phyloP scores from a whole-genome alignment of 1,140 invertebrate genomes.

The Drosophila kurseongensis region DNA sequence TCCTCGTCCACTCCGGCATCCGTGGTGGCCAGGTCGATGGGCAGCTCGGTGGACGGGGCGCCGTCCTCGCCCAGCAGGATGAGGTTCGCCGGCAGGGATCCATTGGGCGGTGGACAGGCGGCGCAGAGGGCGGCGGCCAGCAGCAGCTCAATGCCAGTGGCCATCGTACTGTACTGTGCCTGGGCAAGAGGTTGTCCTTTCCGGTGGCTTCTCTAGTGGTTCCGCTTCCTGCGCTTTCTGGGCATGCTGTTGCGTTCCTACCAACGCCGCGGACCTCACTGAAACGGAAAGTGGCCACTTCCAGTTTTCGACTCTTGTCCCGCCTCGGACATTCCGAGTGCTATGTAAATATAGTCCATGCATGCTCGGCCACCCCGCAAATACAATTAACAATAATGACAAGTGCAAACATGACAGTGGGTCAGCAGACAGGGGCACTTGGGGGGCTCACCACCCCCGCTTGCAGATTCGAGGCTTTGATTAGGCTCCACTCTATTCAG shows the following conservation, averaged over 20 bases:
- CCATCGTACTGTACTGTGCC: constrained; percentile 48
- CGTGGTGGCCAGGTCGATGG: constrained; percentile 23
- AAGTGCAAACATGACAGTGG: constrained; percentile 75
- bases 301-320: constrained; percentile 23
- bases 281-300: constrained; percentile 42
- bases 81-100: constrained; percentile 45
- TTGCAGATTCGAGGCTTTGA: constrained; percentile 67
- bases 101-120: constrained; percentile 56
- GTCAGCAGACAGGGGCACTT: constrained; percentile 7
- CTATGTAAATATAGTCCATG: constrained; percentile 65
- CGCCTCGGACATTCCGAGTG: not conserved
- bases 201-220: constrained; percentile 5
- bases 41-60: constrained; percentile 22
- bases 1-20: constrained; percentile 39
- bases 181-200: not conserved
- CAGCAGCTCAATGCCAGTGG: constrained; percentile 71
- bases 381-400: constrained; percentile 82
- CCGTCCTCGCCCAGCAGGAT: constrained; percentile 38
- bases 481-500: constrained; percentile 24
- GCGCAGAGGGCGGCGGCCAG: constrained; percentile 68
- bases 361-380: constrained; percentile 62
- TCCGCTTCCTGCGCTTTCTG: constrained; percentile 39
- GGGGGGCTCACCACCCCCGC: not conserved
- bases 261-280: constrained; percentile 44
- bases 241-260: constrained; percentile 51